These are phyloP conservation scores for Martes martes DNA, from an alignment of 2,113 vertebrate species.

Conservation along the genomic window DNA sequence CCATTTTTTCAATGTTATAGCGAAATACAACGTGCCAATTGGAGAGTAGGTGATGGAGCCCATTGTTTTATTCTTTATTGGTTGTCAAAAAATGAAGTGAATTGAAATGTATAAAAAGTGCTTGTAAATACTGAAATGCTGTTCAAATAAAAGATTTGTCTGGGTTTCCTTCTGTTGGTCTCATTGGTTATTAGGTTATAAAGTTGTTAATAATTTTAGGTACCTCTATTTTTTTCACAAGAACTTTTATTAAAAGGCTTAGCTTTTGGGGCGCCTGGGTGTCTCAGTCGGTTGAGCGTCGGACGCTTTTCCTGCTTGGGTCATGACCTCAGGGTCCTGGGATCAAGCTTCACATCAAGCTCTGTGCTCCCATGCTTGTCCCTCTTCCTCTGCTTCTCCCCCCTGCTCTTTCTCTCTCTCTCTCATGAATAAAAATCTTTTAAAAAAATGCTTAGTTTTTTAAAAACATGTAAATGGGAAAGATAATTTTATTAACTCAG, in stretches of 20 bases:
- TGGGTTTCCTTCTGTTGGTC: background rate
- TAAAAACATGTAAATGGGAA: slow-evolving; percentile 10
- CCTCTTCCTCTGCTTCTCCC: background rate
- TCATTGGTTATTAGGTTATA: slow-evolving; percentile 21
- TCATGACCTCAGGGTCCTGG: background rate
- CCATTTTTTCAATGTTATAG: background rate
- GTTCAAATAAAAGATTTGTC: background rate
- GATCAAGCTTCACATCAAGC: background rate
- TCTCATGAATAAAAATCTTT: too few relatives aligned
- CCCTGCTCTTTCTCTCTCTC: background rate
- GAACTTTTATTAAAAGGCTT: slow-evolving; percentile 39
- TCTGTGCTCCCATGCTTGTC: background rate
- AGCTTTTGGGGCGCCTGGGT: background rate
- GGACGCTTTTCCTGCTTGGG: background rate
- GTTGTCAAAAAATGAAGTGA: background rate
- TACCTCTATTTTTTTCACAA: background rate
- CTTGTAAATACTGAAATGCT: slow-evolving; percentile 17
- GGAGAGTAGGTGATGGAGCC: background rate
- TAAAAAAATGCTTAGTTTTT: background rate
- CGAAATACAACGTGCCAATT: background rate
- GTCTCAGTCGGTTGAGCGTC: background rate
- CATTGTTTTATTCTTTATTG: background rate
- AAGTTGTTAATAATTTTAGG: slow-evolving; percentile 24
- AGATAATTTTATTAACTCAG: slow-evolving; percentile 39
- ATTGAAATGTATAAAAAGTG: background rate